phyloP scores from a whole-genome alignment of 2,797 vertebrate species.

The Sebastes kiyomatsui region DNA sequence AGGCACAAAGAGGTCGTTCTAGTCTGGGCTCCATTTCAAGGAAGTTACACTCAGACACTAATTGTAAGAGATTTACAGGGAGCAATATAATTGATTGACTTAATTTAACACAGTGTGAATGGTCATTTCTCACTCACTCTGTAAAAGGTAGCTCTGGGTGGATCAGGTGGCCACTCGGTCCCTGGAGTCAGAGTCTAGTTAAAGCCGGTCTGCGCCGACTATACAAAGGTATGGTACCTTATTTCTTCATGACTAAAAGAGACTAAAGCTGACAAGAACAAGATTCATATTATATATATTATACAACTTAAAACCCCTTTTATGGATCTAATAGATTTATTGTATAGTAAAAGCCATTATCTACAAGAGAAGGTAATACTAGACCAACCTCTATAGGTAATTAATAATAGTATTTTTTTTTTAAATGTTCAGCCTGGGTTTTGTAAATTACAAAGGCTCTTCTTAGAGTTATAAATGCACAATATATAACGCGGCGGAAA shows the following conservation, averaged over 20 bases:
- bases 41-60: slow-evolving; percentile 47
- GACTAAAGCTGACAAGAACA: background rate
- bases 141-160: slow-evolving; percentile 23
- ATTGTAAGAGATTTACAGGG: slow-evolving; percentile 61
- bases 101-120: slow-evolving; percentile 54
- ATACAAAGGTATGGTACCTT: background rate
- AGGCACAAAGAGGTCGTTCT: slow-evolving; percentile 59
- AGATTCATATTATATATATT: background rate
- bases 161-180: slow-evolving; percentile 17
- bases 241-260: background rate
- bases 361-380: background rate
- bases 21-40: slow-evolving; percentile 23
- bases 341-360: background rate
- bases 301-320: background rate
- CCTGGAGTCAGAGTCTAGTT: background rate
- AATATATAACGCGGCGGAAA: too few relatives aligned
- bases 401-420: background rate
- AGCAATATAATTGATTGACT: slow-evolving; percentile 50
- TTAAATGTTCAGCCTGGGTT: background rate
- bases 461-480: too few relatives aligned
- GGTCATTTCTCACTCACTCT: slow-evolving; percentile 35
- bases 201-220: background rate
- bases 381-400: background rate
- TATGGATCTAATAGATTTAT: background rate
- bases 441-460: background rate